Base-by-base conservation (phyloP, 2,113 vertebrate genomes). In the Callipepla squamata region DNA sequence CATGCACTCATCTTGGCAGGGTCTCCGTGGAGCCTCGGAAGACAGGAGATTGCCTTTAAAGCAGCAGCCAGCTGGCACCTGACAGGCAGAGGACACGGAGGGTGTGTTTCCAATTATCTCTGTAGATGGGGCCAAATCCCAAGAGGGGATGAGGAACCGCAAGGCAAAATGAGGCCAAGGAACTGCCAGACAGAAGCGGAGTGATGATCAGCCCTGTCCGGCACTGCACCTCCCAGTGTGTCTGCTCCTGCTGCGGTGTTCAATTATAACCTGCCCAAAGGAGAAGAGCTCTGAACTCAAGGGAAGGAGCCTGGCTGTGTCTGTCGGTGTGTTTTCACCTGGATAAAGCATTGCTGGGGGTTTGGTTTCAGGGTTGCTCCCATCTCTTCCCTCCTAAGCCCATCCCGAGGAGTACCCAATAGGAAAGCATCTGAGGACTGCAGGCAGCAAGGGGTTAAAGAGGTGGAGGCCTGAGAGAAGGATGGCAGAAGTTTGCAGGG, bases 31-130 rank as follows among this genome's bases (percentile, higher is more conserved):
- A 90, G 0, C 23, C 82, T 89, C 15, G 47, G 57, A 61, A 80
- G 59, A 8, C 17, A 44, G 86, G 79, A 90, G 63, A 94, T 83
- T 85, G 89, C 69, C 91, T 95, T 78, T 79, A 82, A 72, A 87
- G 66, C 50, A 5, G 85, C 89, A 94, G 91, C 55, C 92, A 95
- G 93, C 91, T 83, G 88, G 50, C 80, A 95, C 28, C 89, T 94
- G 93, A 80, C 77, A 96, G 82, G 93, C 78, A 80, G 91, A 90
- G 63, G 93, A 92, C 2, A 42, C n/a, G 1, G 63, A 96, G 92
- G 95, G 85, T 83, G 89, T 83, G 74, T 96, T 93, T 91, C 93
- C 93, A 96, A 95, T 96, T 93, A 95, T 94, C 85, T 87, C 95
- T 92, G 87, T 90, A 95, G 94, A 95, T 94, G 84, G 90, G 94